These are phyloP conservation scores for Pseudotriccus pelzelni DNA, from an alignment of 2,797 vertebrate species.

Conservation along the genomic window DNA sequence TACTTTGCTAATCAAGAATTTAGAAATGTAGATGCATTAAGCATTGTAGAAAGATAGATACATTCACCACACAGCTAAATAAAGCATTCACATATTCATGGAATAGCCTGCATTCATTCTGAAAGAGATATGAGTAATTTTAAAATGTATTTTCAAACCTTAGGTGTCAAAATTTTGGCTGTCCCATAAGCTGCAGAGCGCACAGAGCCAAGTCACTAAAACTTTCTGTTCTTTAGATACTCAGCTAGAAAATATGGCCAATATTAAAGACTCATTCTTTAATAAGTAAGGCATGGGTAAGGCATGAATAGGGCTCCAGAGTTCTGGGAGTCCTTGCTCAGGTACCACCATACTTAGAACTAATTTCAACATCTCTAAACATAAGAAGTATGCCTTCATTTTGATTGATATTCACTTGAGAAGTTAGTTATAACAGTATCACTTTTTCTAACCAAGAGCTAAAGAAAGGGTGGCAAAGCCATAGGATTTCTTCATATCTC, in stretches of 20 bases:
- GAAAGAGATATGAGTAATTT: neutral
- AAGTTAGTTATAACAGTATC: neutral
- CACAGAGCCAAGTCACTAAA: neutral
- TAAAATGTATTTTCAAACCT: neutral
- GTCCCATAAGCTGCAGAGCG: neutral
- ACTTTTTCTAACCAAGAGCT: neutral
- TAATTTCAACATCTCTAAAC: neutral
- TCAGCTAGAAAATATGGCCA: neutral
- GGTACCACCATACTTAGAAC: neutral
- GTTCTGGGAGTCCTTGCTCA: neutral
- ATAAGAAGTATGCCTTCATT: accelerated
- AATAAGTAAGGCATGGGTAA: neutral
- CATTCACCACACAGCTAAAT: neutral
- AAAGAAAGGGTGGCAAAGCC: neutral
- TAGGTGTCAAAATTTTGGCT: neutral
- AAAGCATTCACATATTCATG: neutral
- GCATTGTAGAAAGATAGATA: neutral
- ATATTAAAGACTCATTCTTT: neutral
- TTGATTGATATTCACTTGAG: neutral
- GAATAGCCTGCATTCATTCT: neutral
- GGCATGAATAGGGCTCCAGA: neutral
- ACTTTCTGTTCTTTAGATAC: neutral
- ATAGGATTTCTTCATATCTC: neutral
- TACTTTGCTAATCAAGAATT: neutral
- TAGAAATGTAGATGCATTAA: neutral